A percentile compares a stretch with the other conserved stretches of the same genome.
Conservation (phyloP, 2,113 vertebrate genomes). For the Calypte anna region DNA sequence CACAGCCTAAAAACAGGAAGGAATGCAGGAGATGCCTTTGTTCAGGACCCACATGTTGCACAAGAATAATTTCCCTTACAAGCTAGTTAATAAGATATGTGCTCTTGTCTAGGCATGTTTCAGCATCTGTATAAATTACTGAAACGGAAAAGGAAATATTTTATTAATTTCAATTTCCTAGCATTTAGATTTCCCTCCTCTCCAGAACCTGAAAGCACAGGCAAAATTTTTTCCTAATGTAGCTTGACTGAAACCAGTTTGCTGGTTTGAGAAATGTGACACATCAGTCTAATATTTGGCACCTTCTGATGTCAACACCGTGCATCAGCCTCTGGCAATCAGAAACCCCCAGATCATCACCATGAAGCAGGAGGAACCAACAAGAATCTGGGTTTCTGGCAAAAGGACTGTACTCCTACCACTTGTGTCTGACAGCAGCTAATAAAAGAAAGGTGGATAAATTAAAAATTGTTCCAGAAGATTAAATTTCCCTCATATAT, state of each 20-base stretch:
- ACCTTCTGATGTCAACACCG: background rate
- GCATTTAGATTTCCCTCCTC: background rate
- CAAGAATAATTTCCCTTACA: background rate
- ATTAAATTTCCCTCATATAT: background rate
- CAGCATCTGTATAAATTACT: background rate
- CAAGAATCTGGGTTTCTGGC: background rate
- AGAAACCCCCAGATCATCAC: background rate
- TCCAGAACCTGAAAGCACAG: background rate
- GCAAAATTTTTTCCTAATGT: background rate
- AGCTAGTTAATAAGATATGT: background rate
- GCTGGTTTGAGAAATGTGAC: background rate
- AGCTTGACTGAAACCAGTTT: background rate
- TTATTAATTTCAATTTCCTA: background rate
- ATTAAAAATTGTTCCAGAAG: background rate
- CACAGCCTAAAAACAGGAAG: background rate
- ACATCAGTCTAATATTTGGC: background rate
- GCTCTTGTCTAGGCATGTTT: background rate
- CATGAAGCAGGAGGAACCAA: background rate
- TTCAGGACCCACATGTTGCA: background rate
- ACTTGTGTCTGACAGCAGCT: background rate
- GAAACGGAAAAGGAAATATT: background rate
- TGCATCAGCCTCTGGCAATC: background rate
- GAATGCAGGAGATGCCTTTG: background rate
- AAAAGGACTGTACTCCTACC: background rate
- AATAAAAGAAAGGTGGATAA: background rate